Evolutionary conservation across 2,888 invertebrate genomes (phyloP).

Genomic region (Oxytorus armatus): DNA sequence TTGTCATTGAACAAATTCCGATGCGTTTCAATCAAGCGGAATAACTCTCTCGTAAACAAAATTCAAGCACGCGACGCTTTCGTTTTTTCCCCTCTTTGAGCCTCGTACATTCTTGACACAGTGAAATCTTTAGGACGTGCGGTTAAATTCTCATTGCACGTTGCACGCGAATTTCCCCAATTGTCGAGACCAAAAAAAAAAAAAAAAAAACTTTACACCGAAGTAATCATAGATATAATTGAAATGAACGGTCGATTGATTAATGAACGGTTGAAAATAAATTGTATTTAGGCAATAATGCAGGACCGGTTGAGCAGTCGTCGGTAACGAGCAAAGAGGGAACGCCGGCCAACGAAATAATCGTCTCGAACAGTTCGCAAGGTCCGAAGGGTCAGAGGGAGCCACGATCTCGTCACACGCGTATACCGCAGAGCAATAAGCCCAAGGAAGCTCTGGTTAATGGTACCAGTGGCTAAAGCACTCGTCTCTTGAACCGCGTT

Average conservation of each 20-base stretch:
- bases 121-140: constrained; percentile 59
- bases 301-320: constrained; percentile 81
- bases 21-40: too few relatives aligned
- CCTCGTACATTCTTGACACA: constrained; percentile 2
- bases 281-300: constrained; percentile 78
- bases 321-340: constrained; percentile 80
- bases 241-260: neutral
- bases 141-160: constrained; percentile 54
- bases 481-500: constrained; percentile 11
- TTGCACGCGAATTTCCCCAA: constrained; percentile 25
- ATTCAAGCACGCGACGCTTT: neutral
- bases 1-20: too few relatives aligned
- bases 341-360: constrained; percentile 80
- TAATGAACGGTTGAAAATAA: neutral
- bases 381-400: constrained; percentile 83
- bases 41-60: too few relatives aligned
- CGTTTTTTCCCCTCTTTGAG: neutral
- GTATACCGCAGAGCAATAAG: constrained; percentile 85
- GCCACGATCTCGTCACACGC: constrained; percentile 80
- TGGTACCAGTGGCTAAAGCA: constrained; percentile 86
- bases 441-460: constrained; percentile 89
- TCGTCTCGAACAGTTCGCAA: constrained; percentile 79
- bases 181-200: constrained; percentile 13
- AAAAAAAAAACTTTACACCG: neutral
- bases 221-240: neutral